Base-by-base conservation (phyloP, 2,797 vertebrate species). In the Hyperoplus lanceolatus region DNA sequence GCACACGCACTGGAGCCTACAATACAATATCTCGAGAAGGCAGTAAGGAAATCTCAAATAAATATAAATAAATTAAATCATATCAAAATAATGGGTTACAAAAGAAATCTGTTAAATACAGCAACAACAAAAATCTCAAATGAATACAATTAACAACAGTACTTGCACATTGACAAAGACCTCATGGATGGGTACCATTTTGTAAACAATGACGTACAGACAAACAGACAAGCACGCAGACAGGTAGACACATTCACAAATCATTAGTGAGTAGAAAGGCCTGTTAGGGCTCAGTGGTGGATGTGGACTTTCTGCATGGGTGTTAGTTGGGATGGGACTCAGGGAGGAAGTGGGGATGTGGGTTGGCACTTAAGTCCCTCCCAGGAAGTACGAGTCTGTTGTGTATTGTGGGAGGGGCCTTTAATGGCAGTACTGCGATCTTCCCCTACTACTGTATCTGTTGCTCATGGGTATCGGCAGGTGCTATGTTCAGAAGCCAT, bases 11-110 rank as follows among this genome's bases (percentile, higher is more conserved):
- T 43, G 64, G 64, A 80, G 70, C 55, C n/a, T 74, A 84, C 65
- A 79, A 80, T 81, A 88, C 77, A 80, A 82, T 72, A 87, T 87
- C 81, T 88, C 56, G 39, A 86, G 79, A 91, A 93, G 89, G 87
- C 89, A 90, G 83, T 83, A 82, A 82, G 84, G 80, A 91, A 82
- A 80, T 86, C 56, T 84, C 60, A 91, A 94, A 93, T 92, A 93
- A 93, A 94, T 92, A 93, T 15, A 59, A 93, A 93, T 93, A 93
- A 94, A 89, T 90, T 89, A 94, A 90, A 88, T 89, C 14, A 89
- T 89, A 90, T 86, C 85, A 92, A 93, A 94, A 83, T 38, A 87
- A 87, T 42, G 59, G 59, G 82, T 85, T 90, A 90, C 89, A 90
- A 83, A 82, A 1, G 85, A 82, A 81, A 50, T 83, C 73, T 89